Evolutionary conservation across 2,888 invertebrate genomes (phyloP), one percentile per base, ranked within the genome.

Genomic region (Melanostoma scalare): DNA sequence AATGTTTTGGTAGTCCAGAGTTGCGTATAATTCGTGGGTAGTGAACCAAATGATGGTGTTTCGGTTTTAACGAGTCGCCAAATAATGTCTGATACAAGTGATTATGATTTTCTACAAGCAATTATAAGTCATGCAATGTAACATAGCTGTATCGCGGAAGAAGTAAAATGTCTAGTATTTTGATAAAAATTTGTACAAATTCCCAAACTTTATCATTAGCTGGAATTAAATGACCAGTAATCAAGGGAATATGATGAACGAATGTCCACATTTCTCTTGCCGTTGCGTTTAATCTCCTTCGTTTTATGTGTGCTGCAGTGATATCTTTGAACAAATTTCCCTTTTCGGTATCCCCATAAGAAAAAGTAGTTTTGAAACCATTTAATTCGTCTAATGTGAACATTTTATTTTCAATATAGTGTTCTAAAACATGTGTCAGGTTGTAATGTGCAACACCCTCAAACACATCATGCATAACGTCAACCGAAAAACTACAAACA

Each of bases 181-280:
- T 60, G 8, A 63, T 69, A 50, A 48, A 77, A 61, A 50, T 35
- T 48, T 50, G 53, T 4, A 77, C 38, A 5, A 77, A 63, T 36
- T 48, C 58, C 68, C 85, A 81, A 42, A 71, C 52, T 50, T 52
- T 35, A 35, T 81, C 72, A 53, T 73, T 77, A 50, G 40, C 30
- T 30, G 79, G 65, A 50, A 85, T 50, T 58, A 81, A 68, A 50
- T 81, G 68, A 30, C 85, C 75, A 36, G 75, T 6, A 46, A 80
- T 85, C 8, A 85, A 40, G 4, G 85, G 53, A 20, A 85, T 76
- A 50, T 68, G 61, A 40, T 85, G 85, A 35, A 61, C 31, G 33
- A 85, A 76, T 6, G 85, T 80, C 85, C 85, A 85, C 58, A 71
- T 80, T 85, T 80, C 85, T 67, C 61, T 78, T 20, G 78, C 84